Base-by-base conservation (phyloP, 2,888 invertebrate genomes). In the Sphinx pinastri region DNA sequence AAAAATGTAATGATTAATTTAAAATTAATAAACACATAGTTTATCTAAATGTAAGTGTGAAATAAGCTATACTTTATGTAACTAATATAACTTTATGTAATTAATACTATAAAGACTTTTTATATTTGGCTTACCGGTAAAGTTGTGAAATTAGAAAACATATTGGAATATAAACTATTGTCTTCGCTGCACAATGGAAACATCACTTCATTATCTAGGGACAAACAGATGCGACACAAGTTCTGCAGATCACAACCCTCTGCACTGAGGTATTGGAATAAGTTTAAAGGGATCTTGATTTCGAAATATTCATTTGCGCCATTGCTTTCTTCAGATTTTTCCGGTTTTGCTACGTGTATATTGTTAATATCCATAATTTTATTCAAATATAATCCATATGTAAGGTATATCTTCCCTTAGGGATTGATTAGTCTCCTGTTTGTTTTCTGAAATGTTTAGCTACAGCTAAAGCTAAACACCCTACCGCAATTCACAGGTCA, bases 181-280 rank as follows among this genome's bases (percentile, higher is more conserved):
- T 88, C 85, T 71, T 85, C 78, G n/a, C 81, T 80, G 58, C 88
- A 75, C 68, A 90, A 72, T 2, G 93, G 86, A 76, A 84, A 82
- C 82, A 94, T 85, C 19, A 85, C 78, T 5, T 78, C 75, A 67
- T 77, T 84, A 54, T 81, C 85, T 73, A 81, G 86, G 75, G 77
- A 74, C 55, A 95, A 81, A 80, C 95, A 95, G 74, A 94, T 88
- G 71, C 95, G 86, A 75, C 95, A 95, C 68, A 94, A 77, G 73
- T 85, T 89, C 66, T 86, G 82, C 63, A 87, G 49, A 75, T 84
- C 79, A 63, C 74, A 81, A 52, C 83, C 74, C 14, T 78, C 77
- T 16, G 84, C 76, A 71, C 75, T 79, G 14, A 86, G 75, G 73
- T 80, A 82, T 70, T 86, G 77, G 45, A 82, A 80, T 54, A 87